These are phyloP conservation scores for Rachycentron canadum DNA, from an alignment of 2,797 vertebrate species.

Conservation along the genomic window DNA sequence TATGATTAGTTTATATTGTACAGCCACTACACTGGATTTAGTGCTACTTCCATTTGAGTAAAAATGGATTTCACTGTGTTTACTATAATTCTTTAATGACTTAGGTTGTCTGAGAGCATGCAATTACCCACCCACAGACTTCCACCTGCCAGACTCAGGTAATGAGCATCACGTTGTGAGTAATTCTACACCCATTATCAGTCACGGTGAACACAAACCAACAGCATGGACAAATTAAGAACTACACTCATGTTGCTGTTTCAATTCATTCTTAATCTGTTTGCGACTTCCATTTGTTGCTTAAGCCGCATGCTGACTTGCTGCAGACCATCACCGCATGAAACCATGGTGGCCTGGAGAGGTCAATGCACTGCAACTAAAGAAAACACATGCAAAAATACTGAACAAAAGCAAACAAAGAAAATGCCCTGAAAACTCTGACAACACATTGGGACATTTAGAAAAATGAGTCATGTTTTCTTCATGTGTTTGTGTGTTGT, in stretches of 20 bases:
- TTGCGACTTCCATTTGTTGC: no score
- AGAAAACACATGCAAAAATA: background rate
- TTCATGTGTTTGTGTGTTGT: no score
- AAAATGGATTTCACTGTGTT: background rate
- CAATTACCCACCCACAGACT: background rate
- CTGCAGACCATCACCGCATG: no score
- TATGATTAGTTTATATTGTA: background rate
- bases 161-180: background rate
- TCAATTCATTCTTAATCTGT: no score
- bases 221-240: no score
- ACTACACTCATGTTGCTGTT: background rate
- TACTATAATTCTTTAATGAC: background rate
- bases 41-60: background rate
- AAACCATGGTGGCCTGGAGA: background rate
- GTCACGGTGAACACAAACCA: no score
- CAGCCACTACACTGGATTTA: background rate
- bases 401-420: background rate
- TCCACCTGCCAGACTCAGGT: background rate
- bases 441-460: no score
- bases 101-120: background rate
- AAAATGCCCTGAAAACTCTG: no score
- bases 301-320: no score
- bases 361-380: background rate
- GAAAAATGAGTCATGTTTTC: no score
- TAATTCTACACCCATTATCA: no score